phyloP scores from a whole-genome alignment of 1,140 invertebrate genomes.

The Drosophila navojoa region DNA sequence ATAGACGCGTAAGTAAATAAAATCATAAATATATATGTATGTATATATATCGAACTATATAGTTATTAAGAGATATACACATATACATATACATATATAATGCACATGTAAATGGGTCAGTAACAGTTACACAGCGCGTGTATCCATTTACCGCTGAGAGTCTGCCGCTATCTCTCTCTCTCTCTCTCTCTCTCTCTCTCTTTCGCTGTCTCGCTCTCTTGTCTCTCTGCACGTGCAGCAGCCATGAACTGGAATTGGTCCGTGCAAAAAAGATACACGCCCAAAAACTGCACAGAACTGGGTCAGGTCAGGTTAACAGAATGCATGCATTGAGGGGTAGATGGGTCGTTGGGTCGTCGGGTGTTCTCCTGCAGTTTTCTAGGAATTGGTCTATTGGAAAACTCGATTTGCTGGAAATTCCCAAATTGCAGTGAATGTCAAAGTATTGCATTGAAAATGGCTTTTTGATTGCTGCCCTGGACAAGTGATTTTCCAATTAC shows the following conservation, averaged over 20 bases:
- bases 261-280: constrained; percentile 71
- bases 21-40: constrained; percentile 6
- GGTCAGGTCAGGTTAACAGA: constrained; percentile 62
- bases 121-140: constrained; percentile 33
- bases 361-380: constrained; percentile 33
- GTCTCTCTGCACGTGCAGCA: constrained; percentile 49
- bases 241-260: constrained; percentile 67
- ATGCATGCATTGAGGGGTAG: neutral
- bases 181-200: constrained; percentile 35
- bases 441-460: constrained; percentile 59
- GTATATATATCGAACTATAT: constrained; percentile 1
- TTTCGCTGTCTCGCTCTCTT: constrained; percentile 4
- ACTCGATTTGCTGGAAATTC: constrained; percentile 67
- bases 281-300: constrained; percentile 72
- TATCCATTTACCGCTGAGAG: constrained; percentile 4
- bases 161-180: constrained; percentile 24
- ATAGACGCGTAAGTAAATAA: constrained; percentile 73
- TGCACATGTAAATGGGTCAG: constrained; percentile 62
- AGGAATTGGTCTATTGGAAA: constrained; percentile 45
- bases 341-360: neutral
- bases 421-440: constrained; percentile 54
- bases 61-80: neutral
- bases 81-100: constrained; percentile 16
- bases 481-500: constrained; percentile 19
- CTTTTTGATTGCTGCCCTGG: constrained; percentile 55